Evolutionary conservation across 2,888 invertebrate genomes (phyloP), one percentile per base, ranked within the genome.

Genomic region (Ligdia adustata): DNA sequence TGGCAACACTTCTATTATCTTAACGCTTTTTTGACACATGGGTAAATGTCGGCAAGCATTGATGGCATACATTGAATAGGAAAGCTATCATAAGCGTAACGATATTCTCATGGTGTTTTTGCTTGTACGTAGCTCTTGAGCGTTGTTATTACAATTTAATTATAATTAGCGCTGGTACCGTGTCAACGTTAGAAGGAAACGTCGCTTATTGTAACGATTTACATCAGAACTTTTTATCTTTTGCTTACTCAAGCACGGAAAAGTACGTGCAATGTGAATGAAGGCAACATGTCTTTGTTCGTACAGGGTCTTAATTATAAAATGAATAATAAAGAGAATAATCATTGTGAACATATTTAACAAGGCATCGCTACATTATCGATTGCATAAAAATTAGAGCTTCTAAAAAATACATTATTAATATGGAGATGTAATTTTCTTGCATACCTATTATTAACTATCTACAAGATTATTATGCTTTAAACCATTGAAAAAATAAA

Each of bases 81-180:
- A 64, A 58, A 62, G 57, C 42, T 63, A 60, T 59, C 49, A 57
- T 55, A 62, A 67, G 59, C 53, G 56, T 57, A 55, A 64, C 59
- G 56, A 51, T 57, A 62, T 75, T 75, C 72, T 64, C 70, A 73
- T 62, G 66, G 44, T 32, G 63, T 77, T 80, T 78, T 79, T 79
- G 64, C 56, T 42, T 68, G 64, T 66, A 66, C 55, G 62, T 62
- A 64, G 61, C 54, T 62, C 64, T 63, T 60, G 56, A 56, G 61
- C 62, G 51, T 53, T 72, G 63, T 73, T 67, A 66, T 73, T 70
- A 69, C 72, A 77, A 74, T 77, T 75, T 73, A 68, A 66, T 73
- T 70, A 69, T 72, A 77, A 75, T 77, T 75, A 73, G 63, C 62
- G 55, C 64, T 55, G 60, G 60, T 65, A 70, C 55, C 69, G 71